A percentile compares a stretch with the other conserved stretches of the same genome.
phyloP scores from a whole-genome alignment of 2,113 vertebrate species.

The Anser cygnoides region DNA sequence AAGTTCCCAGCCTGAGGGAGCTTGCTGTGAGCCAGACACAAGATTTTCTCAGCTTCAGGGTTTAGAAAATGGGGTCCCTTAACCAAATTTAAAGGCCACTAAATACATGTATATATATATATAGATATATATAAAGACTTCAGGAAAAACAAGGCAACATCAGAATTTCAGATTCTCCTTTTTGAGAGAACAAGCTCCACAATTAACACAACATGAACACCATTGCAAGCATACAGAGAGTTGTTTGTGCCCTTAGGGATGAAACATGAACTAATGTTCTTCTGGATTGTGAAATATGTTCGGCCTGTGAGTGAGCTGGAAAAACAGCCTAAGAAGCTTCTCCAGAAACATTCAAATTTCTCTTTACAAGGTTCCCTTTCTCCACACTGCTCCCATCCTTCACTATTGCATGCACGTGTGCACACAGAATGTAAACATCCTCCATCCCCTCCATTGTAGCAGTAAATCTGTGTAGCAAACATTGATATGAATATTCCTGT shows the following conservation, averaged over 20 bases:
- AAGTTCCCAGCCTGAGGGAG: not conserved
- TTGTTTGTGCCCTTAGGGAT: not conserved
- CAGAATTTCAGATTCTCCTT: not conserved
- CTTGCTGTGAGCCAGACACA: not conserved
- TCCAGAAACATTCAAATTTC: fast-evolving
- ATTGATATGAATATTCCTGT: not conserved
- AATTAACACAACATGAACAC: not conserved
- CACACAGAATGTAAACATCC: not conserved
- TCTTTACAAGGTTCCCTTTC: not conserved
- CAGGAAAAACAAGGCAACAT: not conserved
- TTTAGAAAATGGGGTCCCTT: not conserved
- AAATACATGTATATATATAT: too few relatives aligned
- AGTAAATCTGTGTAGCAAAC: not conserved
- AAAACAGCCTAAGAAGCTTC: not conserved
- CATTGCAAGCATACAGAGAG: not conserved
- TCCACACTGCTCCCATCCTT: not conserved
- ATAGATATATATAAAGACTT: not conserved
- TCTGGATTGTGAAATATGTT: not conserved
- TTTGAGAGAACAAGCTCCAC: not conserved
- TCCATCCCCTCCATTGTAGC: not conserved
- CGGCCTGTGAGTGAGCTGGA: not conserved
- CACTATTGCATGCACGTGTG: fast-evolving
- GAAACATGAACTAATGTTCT: not conserved
- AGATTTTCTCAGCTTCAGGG: not conserved
- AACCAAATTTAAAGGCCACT: not conserved